These are phyloP conservation scores for Cancer borealis DNA, from an alignment of 2,888 invertebrate genomes.

Conservation along the genomic window DNA sequence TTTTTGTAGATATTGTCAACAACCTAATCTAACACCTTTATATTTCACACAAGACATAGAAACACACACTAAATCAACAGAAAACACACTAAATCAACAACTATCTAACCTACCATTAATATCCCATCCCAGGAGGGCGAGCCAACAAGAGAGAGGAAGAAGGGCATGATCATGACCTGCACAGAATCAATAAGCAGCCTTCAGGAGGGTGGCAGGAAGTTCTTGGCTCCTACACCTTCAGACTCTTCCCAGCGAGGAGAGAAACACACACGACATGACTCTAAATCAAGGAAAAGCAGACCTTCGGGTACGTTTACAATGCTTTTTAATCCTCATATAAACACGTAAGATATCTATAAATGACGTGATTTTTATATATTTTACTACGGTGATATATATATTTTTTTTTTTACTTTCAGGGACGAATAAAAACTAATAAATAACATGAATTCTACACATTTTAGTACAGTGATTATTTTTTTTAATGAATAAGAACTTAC, in stretches of 20 bases:
- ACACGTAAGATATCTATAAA: too few relatives aligned
- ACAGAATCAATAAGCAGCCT: constrained; percentile 76
- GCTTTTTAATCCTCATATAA: too few relatives aligned
- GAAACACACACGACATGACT: constrained; percentile 71
- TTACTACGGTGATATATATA: too few relatives aligned
- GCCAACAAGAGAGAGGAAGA: constrained; percentile 78
- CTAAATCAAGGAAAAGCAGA: constrained; percentile 69
- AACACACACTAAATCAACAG: background rate
- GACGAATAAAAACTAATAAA: constrained; percentile 52
- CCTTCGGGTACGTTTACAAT: constrained; percentile 45
- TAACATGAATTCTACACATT: too few relatives aligned
- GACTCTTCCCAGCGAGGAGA: constrained; percentile 68
- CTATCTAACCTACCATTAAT: background rate
- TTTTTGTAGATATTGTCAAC: too few relatives aligned
- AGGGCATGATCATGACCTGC: constrained; percentile 78
- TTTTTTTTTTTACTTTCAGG: background rate
- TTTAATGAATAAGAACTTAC: too few relatives aligned
- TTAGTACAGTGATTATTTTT: too few relatives aligned
- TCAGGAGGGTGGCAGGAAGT: constrained; percentile 71
- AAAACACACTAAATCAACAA: background rate
- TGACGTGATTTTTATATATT: too few relatives aligned
- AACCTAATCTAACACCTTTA: too few relatives aligned
- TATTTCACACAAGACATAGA: background rate
- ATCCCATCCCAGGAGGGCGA: constrained; percentile 66
- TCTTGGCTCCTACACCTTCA: constrained; percentile 71